Percentiles rank a stretch among this genome's conserved stretches.
phyloP scores from a whole-genome alignment of 2,797 vertebrate species.

The Pipistrellus pipistrellus region DNA sequence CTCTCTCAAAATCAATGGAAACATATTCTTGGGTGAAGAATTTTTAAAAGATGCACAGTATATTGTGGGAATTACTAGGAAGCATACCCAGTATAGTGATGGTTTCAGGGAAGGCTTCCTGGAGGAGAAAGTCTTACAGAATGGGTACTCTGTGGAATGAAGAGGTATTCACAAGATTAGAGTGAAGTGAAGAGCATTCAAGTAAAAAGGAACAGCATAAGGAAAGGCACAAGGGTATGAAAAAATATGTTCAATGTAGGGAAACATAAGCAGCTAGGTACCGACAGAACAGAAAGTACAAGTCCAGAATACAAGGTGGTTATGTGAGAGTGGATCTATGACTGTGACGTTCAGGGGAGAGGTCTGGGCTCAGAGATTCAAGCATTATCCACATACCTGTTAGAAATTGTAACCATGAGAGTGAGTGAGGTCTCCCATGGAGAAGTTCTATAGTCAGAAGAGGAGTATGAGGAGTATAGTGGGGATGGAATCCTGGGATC shows the following conservation, averaged over 20 bases:
- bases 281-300: not conserved
- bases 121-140: not conserved
- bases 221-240: not conserved
- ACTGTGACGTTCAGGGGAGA: not conserved
- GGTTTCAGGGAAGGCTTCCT: slow-evolving; percentile 37
- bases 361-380: not conserved
- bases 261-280: slow-evolving; percentile 2
- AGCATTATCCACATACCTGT: not conserved
- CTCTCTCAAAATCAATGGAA: not conserved
- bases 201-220: slow-evolving; percentile 32
- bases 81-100: not conserved
- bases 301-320: not conserved
- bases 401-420: slow-evolving; percentile 1
- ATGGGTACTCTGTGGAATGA: not conserved
- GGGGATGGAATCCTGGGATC: not conserved
- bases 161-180: slow-evolving; percentile 7
- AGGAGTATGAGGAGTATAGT: not conserved
- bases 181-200: slow-evolving; percentile 24
- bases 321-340: not conserved
- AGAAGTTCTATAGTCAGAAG: not conserved
- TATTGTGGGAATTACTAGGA: slow-evolving; percentile 38
- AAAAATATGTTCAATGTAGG: slow-evolving; percentile 5
- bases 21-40: not conserved
- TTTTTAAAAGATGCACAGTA: not conserved
- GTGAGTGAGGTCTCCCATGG: not conserved